Conservation (phyloP, 2,797 vertebrate species). For the Chaetodon trifasciatus region DNA sequence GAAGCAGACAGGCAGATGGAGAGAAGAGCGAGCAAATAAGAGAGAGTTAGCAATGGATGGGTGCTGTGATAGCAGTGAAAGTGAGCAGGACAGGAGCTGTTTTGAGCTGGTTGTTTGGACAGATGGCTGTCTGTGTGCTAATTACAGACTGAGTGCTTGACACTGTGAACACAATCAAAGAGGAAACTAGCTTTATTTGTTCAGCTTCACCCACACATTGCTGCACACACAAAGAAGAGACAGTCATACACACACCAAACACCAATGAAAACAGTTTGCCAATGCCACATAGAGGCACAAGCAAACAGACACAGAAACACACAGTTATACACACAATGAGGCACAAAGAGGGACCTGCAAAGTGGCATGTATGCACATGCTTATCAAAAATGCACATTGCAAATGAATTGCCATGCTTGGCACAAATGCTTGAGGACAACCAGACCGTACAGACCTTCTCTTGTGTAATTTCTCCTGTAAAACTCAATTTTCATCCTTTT, state of each 20-base stretch:
- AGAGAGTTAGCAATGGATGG: conserved; percentile 68
- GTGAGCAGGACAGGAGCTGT: conserved; percentile 76
- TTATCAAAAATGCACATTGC: conserved; percentile 50
- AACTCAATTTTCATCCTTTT: conserved; percentile 20
- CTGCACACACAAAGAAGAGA: conserved; percentile 29
- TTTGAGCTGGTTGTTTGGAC: conserved; percentile 81
- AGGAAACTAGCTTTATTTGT: conserved; percentile 81
- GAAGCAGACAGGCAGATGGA: conserved; percentile 76
- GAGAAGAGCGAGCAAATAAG: conserved; percentile 67
- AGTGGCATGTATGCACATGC: conserved; percentile 25
- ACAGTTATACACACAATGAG: conserved; percentile 26
- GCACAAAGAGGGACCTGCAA: conserved; percentile 35
- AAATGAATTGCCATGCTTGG: conserved; percentile 34
- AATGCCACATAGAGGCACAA: conserved; percentile 45
- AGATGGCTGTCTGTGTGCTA: conserved; percentile 86
- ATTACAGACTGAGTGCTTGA: conserved; percentile 83
- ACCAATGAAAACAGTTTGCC: conserved; percentile 59
- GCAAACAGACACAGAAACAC: conserved; percentile 40
- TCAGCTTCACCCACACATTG: conserved; percentile 78
- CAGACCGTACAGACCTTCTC: conserved; percentile 37
- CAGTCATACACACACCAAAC: conserved; percentile 49
- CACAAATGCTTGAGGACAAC: conserved; percentile 47
- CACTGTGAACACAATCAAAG: conserved; percentile 83
- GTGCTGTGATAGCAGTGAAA: conserved; percentile 67
- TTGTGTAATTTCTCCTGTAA: not conserved